Evolutionary conservation across 2,888 invertebrate species (phyloP), one percentile per base, ranked within the genome.

Genomic region (Tachystola acroxantha): DNA sequence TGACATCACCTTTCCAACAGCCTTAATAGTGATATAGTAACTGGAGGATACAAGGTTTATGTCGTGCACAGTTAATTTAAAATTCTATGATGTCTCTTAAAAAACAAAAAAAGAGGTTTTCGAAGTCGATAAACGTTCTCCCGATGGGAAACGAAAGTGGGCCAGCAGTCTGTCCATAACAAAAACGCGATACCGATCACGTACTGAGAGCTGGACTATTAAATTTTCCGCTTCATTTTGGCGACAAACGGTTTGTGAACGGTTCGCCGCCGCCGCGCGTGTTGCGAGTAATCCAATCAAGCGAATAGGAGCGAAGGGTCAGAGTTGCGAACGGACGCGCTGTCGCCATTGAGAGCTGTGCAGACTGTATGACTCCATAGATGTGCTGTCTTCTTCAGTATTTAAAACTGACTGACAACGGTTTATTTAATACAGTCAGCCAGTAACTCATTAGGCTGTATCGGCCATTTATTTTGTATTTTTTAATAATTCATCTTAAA

Each of bases 141-240:
- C 58, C 55, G 65, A 59, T 59, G 61, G 62, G 64, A 63, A 67
- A 69, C 57, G 78, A 80, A 81, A 84, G 77, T 81, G 64, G 75
- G 72, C 56, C 74, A 70, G 57, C 61, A 53, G 57, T 58, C 43
- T 42, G 57, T 9, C 60, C 57, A 57, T 59, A 73, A 70, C 68
- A 78, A 76, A 72, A 73, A 57, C 62, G 71, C 60, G 64, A 75
- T 70, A 73, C 63, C 44, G 75, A 75, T 77, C 82, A 84, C 82
- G 85, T 82, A 75, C 69, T 61, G 55, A 68, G 68, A 53, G 58
- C 53, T 64, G 57, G 65, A 70, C 72, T 78, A 81, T 81, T 80
- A 77, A 76, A 78, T 81, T 80, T 76, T 78, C 75, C 76, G 74
- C 68, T 79, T 76, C 67, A 73, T 75, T 79, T 79, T 74, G 65